Base-by-base conservation (phyloP, 2,888 invertebrate genomes). In the Micropterix aruncella region DNA sequence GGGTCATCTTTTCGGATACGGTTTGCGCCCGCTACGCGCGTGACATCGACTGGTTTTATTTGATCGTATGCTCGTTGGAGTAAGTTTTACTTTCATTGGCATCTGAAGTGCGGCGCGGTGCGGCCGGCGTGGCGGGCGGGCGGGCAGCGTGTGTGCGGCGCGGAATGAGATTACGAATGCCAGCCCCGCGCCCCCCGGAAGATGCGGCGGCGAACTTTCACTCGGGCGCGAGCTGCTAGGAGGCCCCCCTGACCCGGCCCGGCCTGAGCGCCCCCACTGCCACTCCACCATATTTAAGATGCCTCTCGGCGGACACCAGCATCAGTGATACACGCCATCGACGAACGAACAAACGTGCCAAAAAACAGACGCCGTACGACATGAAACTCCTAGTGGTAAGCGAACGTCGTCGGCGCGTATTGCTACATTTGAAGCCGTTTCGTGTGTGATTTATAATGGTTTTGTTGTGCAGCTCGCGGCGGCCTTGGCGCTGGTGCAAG, bases 401-500 rank as follows among this genome's bases (percentile, higher is more conserved):
- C 27, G 27, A 27, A 7, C 12, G n/a, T n/a, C 7, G 27, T 27
- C 27, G 7, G 12, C 12, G 27, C 12, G 27, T 27, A 27, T 7
- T 27, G 27, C 27, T 12, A 12, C 7, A 5, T 7, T 7, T 27
- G 7, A 12, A 12, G 27, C 27, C 7, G 27, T 27, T 27, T 27
- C 27, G 27, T 7, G 27, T 27, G 27, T 27, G 27, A 27, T 12
- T 12, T 27, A 27, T 27, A 27, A 27, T 12, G 27, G 27, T 27
- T 27, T 27, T 5, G 12, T 27, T 27, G 27, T 27, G 27, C 27
- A 27, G 27, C 27, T 27, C 12, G 5, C 12, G 27, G 27, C 19
- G 19, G 49, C 61, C 43, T 45, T 60, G 44, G 56, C 56, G 43
- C 49, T 58, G 44, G 56, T 56, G 27, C 56, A 59, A 45, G 60